A percentile compares a stretch with the other conserved stretches of the same genome.
These are phyloP conservation scores for Illadopsis cleaveri DNA, from an alignment of 2,113 vertebrate genomes.

Conservation along the genomic window DNA sequence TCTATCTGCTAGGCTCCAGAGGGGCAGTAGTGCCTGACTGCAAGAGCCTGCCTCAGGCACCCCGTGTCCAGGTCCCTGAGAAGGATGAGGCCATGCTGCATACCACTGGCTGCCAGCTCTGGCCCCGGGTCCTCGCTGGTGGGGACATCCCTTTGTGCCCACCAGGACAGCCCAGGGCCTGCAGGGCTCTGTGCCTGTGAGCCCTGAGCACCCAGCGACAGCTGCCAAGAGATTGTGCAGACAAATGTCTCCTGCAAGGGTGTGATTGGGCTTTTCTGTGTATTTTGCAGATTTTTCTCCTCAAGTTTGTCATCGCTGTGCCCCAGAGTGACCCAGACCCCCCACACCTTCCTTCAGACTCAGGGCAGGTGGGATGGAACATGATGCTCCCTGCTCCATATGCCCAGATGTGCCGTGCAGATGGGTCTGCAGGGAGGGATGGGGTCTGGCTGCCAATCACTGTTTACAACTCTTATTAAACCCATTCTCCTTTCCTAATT, in stretches of 20 bases:
- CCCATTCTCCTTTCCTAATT: conserved; percentile 23
- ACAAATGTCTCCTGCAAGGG: rapidly evolving
- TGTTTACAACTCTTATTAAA: conserved; percentile 21
- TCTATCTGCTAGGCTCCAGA: background rate
- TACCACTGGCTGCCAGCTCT: background rate
- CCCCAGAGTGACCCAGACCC: background rate
- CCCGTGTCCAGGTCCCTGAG: rapidly evolving
- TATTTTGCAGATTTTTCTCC: background rate
- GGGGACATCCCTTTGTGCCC: background rate
- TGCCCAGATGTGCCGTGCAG: background rate
- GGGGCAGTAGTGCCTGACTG: too few relatives aligned
- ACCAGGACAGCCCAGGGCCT: background rate
- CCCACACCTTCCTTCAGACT: background rate
- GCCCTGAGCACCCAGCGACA: rapidly evolving
- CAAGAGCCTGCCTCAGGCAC: background rate
- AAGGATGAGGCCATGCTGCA: background rate
- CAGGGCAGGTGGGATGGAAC: background rate
- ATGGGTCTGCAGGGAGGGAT: background rate
- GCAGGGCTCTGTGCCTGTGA: background rate
- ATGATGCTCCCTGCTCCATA: background rate
- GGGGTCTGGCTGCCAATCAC: background rate
- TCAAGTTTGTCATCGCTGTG: background rate
- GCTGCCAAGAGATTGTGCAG: background rate
- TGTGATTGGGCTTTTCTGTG: background rate
- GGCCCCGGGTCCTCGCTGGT: rapidly evolving